A percentile compares a stretch with the other conserved stretches of the same genome.
Evolutionary conservation across 1,140 invertebrate genomes (phyloP).

Genomic region (Lerema accius): DNA sequence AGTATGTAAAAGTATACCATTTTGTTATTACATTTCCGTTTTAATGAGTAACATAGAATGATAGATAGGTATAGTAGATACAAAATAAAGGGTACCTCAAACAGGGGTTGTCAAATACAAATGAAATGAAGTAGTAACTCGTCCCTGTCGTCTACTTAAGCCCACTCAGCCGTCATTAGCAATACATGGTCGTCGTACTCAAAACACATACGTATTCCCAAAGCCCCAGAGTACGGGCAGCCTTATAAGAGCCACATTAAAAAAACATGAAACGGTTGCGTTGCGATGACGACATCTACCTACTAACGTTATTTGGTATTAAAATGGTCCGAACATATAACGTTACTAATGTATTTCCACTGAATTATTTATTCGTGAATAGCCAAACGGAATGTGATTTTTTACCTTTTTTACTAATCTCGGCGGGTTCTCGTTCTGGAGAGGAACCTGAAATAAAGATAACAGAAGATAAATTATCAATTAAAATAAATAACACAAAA

Average conservation of each 20-base stretch:
- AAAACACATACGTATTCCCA: too few relatives aligned
- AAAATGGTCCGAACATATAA: constrained; percentile 53
- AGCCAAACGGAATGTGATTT: constrained; percentile 43
- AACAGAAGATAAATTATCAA: not conserved
- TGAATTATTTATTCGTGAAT: constrained; percentile 51
- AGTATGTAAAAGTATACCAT: too few relatives aligned
- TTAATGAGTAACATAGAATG: too few relatives aligned
- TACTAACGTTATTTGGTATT: constrained; percentile 61
- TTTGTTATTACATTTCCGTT: too few relatives aligned
- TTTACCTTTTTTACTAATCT: constrained; percentile 75
- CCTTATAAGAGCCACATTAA: constrained; percentile 51
- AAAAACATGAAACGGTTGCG: constrained; percentile 55
- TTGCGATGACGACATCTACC: constrained; percentile 51
- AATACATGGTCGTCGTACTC: too few relatives aligned
- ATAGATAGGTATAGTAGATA: too few relatives aligned
- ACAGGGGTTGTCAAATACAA: too few relatives aligned
- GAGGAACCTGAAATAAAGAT: constrained; percentile 65
- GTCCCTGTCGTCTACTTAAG: not conserved
- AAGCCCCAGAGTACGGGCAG: constrained; percentile 41
- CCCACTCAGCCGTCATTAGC: too few relatives aligned
- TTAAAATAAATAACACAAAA: too few relatives aligned
- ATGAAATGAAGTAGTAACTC: too few relatives aligned
- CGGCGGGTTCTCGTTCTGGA: constrained; percentile 62
- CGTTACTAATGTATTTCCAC: constrained; percentile 49
- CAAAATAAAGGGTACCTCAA: too few relatives aligned